Evolutionary conservation across 2,888 invertebrate species (phyloP).

Genomic region (Anorthoa munda): DNA sequence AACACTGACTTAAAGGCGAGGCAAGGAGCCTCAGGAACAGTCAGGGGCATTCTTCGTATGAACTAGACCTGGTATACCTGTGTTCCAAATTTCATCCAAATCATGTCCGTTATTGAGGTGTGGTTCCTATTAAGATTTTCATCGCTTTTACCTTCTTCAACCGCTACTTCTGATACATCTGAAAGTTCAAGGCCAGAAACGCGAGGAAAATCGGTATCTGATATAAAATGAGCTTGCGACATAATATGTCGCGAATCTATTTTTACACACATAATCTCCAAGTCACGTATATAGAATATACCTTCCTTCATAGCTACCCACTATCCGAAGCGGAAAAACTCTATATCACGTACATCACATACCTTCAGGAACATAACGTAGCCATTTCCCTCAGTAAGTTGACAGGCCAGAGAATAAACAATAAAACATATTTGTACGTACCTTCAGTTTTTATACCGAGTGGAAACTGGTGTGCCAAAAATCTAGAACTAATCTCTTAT

Average conservation of each 20-base stretch:
- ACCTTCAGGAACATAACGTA: conserved; percentile 48
- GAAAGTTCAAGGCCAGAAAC: not conserved
- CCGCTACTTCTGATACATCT: not conserved
- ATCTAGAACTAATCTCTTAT: conserved; percentile 57
- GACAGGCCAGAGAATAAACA: conserved; percentile 52
- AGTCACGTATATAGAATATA: conserved; percentile 3
- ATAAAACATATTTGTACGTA: conserved; percentile 50
- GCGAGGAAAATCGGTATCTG: not conserved
- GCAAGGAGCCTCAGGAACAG: no score
- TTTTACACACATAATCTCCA: conserved; percentile 15
- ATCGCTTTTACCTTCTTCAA: not conserved
- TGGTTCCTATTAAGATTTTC: not conserved
- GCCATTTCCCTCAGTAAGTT: conserved; percentile 50
- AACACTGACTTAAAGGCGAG: no score
- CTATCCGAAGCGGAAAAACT: conserved; percentile 41
- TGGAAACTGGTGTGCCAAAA: conserved; percentile 49
- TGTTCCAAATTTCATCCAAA: no score
- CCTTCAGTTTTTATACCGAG: conserved; percentile 40
- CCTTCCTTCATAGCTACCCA: conserved; percentile 5
- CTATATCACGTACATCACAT: conserved; percentile 47
- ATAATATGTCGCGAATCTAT: conserved; percentile 5
- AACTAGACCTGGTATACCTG: no score
- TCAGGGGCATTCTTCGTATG: no score
- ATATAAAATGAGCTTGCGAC: conserved; percentile 2
- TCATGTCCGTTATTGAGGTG: no score